Conservation (phyloP, 2,888 invertebrate species). For the Strigamia transsilvanica region DNA sequence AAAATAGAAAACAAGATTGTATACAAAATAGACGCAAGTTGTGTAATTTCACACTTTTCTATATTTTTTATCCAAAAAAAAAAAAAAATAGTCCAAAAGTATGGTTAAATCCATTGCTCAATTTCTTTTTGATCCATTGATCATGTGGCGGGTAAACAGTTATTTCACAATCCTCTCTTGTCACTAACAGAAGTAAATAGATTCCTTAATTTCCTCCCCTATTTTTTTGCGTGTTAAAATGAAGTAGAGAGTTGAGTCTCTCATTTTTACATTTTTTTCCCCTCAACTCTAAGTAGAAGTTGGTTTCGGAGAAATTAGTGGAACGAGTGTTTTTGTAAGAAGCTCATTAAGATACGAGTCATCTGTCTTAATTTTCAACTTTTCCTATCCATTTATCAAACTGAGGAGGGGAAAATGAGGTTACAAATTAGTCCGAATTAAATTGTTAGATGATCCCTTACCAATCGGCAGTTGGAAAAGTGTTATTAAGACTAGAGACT, state of each 20-base stretch:
- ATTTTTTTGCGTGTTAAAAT: not conserved
- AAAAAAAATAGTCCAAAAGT: no score
- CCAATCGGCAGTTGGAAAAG: constrained; percentile 22
- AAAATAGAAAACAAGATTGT: no score
- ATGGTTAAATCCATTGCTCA: not conserved
- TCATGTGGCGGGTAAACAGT: not conserved
- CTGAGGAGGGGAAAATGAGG: not conserved
- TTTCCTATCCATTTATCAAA: constrained; percentile 45
- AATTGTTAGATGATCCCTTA: constrained; percentile 35
- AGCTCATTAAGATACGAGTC: constrained; percentile 46
- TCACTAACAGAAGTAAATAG: constrained; percentile 1
- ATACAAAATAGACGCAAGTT: no score
- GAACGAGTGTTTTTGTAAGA: constrained; percentile 33
- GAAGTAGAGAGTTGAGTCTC: constrained; percentile 7
- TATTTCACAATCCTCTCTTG: constrained; percentile 15
- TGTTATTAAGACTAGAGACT: constrained; percentile 5
- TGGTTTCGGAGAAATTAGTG: constrained; percentile 26
- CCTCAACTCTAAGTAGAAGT: not conserved
- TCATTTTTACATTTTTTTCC: not conserved
- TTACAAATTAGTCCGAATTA: constrained; percentile 24
- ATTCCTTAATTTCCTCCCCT: not conserved
- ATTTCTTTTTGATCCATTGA: not conserved
- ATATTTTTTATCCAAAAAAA: no score
- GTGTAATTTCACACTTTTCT: no score
- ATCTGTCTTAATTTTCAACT: constrained; percentile 49